Evolutionary conservation across 2,888 invertebrate species (phyloP), one percentile per base, ranked within the genome.

Genomic region (Osedax frankpressi): DNA sequence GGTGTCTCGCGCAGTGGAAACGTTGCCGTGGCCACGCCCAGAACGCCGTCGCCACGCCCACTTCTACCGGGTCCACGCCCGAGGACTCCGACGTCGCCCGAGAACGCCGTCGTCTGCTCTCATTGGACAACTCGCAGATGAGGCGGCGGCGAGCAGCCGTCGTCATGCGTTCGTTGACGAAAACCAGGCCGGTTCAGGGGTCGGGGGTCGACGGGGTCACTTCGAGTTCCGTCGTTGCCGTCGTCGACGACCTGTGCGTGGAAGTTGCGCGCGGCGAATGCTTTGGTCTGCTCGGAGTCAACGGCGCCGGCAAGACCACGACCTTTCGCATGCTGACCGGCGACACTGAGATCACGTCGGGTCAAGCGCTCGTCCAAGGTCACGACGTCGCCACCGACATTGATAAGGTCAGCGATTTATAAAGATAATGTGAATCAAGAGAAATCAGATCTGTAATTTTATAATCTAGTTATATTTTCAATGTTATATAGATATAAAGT

Each of bases 301-400:
- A 86, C 77, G 86, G 86, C 91, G 85, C 93, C 80, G 87, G 86
- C 2, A 87, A 87, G 78, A 86, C 86, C 0, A 85, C 86, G 0
- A 92, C 92, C 0, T 93, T 93, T 81, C 90, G 82, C 85, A 86
- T 87, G 85, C 78, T 87, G 71, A 92, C 92, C 71, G 92, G 93
- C 0, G 92, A 92, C 80, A 89, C 89, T 79, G 82, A 84, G 14
- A 88, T 90, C 3, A 88, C 89, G 0, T 87, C 86, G 72, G 92
- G 92, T 0, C 88, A 89, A 69, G 90, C 89, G 0, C 89, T 86
- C 83, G 87, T 92, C 19, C 86, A 87, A 75, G 88, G 89, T 1
- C 78, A 79, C 3, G 72, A 71, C 29, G 60, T 76, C 27, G 25
- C 62, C 24, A 68, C 26, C 6, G 28, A 74, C 30, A 71, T 73